Base-by-base conservation (phyloP, 2,888 invertebrate genomes). In the Cantharis rufa region DNA sequence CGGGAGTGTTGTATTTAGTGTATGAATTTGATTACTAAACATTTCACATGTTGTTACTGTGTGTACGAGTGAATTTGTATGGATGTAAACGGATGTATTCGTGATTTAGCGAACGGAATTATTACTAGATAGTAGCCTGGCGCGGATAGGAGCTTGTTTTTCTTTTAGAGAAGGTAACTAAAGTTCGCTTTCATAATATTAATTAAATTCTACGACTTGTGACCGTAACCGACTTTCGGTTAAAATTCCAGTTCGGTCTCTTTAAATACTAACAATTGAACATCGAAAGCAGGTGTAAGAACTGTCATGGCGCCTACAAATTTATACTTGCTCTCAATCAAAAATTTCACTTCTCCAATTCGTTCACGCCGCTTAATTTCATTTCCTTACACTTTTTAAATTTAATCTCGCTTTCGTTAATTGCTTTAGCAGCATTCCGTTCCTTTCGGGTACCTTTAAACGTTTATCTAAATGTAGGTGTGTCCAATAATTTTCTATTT, bases 221-320 rank as follows among this genome's bases (percentile, higher is more conserved):
- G 24, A 28, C 11, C 10, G 21, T 32, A 69, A 16, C 27, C 32
- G 69, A 27, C 32, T n/a, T 69, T 48, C 48, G 48, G 48, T 48
- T 48, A 2, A 48, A 48, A 48, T n/a, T 48, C n/a, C n/a, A 28
- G 10, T 69, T 69, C 15, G 15, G 15, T 16, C 69, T 32, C 16
- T 69, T 28, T 32, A 16, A 28, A 27, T 27, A 15, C 32, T 66
- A 21, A 63, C 32, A 69, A 71, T 27, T 66, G 70, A 71, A 75
- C 76, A 74, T 76, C 76, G 74, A 74, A 73, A 76, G 81, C 80
- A 81, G 79, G 81, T 81, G 81, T 75, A 80, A 70, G 77, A 81
- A 84, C 85, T 87, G 87, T 87, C 87, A 87, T 87, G 87, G 87
- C 87, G 86, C 85, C 85, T 85, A 84, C 84, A 84, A 86, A 85